Evolutionary conservation across 2,797 vertebrate genomes (phyloP).

Genomic region (Hypotaenidia philippensis): DNA sequence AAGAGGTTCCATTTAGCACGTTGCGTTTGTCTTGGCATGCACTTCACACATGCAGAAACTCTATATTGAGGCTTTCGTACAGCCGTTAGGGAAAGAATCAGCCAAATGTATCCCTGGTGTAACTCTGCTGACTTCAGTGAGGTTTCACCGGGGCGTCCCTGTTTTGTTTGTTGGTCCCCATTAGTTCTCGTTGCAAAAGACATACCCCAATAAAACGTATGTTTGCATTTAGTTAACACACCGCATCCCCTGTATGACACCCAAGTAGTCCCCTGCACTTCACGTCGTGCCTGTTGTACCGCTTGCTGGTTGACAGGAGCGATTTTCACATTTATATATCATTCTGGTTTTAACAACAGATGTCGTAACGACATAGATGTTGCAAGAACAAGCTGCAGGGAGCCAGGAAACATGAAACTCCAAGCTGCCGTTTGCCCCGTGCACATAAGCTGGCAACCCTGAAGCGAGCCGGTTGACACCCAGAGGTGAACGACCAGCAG

Average conservation of each 20-base stretch:
- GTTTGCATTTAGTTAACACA: conserved; percentile 19
- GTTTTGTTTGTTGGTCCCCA: background rate
- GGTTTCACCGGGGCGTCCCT: background rate
- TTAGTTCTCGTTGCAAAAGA: background rate
- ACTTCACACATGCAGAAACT: conserved; percentile 58
- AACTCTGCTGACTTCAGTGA: conserved; percentile 12
- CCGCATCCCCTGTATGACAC: background rate
- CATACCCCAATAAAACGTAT: background rate
- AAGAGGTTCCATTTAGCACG: conserved; percentile 63
- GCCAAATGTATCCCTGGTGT: conserved; percentile 60
- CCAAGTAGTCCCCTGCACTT: background rate
- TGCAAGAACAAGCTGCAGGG: background rate
- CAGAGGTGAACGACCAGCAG: background rate
- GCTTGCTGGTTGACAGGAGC: background rate
- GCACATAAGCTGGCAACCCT: background rate
- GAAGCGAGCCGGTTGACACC: background rate
- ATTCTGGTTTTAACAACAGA: background rate
- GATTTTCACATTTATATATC: background rate
- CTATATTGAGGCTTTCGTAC: conserved; percentile 56
- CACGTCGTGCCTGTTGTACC: background rate
- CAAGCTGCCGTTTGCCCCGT: background rate
- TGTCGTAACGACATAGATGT: background rate
- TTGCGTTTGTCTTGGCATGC: conserved; percentile 70
- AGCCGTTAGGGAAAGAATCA: conserved; percentile 45
- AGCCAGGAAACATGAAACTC: background rate